Conservation (phyloP, 2,888 invertebrate species). For the Biston betularia region DNA sequence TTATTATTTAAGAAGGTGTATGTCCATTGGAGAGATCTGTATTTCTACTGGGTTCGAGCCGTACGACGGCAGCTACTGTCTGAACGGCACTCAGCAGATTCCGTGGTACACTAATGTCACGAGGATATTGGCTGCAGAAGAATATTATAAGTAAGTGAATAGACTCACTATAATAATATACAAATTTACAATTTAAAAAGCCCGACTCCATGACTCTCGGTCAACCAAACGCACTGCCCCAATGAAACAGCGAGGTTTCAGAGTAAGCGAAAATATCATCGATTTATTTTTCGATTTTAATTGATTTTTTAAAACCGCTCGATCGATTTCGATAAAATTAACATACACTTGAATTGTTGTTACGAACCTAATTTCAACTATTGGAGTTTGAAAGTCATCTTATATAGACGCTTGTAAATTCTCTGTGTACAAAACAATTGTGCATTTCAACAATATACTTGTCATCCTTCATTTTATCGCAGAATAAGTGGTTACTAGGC, state of each 20-base stretch:
- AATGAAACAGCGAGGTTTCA: too few relatives aligned
- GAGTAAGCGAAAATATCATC: too few relatives aligned
- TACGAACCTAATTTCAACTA: too few relatives aligned
- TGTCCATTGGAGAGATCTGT: slow-evolving; percentile 82
- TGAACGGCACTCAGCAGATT: slow-evolving; percentile 59
- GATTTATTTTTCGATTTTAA: too few relatives aligned
- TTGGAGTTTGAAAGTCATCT: too few relatives aligned
- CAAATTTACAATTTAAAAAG: too few relatives aligned
- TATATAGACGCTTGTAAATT: too few relatives aligned
- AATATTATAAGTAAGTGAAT: slow-evolving; percentile 88
- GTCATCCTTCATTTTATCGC: neutral
- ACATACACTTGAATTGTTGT: too few relatives aligned
- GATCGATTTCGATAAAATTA: too few relatives aligned
- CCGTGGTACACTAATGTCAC: slow-evolving; percentile 84
- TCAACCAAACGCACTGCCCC: neutral
- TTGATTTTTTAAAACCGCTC: too few relatives aligned
- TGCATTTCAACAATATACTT: neutral
- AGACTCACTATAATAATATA: too few relatives aligned
- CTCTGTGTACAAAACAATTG: neutral
- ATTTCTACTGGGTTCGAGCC: slow-evolving; percentile 64
- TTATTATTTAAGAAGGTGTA: slow-evolving; percentile 83
- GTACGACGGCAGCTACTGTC: slow-evolving; percentile 79
- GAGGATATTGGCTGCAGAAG: slow-evolving; percentile 87
- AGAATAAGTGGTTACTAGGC: neutral
- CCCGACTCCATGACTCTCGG: too few relatives aligned